A percentile compares a stretch with the other conserved stretches of the same genome.
Evolutionary conservation across 1,140 invertebrate species (phyloP).

Genomic region (Apis dorsata): DNA sequence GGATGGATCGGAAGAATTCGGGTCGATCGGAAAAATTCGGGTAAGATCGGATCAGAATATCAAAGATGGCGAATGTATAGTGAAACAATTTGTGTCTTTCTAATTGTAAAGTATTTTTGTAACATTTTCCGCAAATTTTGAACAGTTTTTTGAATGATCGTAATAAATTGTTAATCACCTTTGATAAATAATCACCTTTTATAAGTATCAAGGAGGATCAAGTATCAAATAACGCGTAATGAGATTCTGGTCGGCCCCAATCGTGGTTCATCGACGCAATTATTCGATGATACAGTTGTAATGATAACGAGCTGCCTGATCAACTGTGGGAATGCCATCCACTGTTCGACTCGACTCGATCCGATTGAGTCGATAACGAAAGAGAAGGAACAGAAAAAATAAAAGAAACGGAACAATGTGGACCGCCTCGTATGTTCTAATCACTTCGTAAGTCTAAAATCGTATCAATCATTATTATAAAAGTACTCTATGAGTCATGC

Average conservation of each 20-base stretch:
- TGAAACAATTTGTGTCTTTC: neutral
- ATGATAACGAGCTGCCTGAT: conserved; percentile 63
- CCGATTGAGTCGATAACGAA: neutral
- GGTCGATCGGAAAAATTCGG: too few species aligned
- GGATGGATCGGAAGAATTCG: too few species aligned
- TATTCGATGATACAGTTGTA: conserved; percentile 46
- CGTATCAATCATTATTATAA: neutral
- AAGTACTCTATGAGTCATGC: conserved; percentile 36
- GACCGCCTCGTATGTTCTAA: neutral
- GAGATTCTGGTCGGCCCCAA: neutral
- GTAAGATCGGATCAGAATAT: neutral
- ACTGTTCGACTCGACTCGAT: too few species aligned
- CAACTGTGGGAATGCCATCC: conserved; percentile 60
- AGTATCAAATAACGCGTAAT: neutral
- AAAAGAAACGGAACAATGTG: neutral
- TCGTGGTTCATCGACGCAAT: conserved; percentile 56
- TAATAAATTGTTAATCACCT: too few species aligned
- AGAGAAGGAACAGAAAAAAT: neutral
- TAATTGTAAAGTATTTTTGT: neutral
- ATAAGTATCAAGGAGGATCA: neutral
- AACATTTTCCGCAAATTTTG: neutral
- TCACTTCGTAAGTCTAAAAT: neutral
- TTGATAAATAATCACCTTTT: too few species aligned
- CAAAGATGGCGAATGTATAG: neutral
- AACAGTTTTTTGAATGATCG: too few species aligned